phyloP scores from a whole-genome alignment of 2,113 vertebrate species.

The Poeciliopsis occidentalis region DNA sequence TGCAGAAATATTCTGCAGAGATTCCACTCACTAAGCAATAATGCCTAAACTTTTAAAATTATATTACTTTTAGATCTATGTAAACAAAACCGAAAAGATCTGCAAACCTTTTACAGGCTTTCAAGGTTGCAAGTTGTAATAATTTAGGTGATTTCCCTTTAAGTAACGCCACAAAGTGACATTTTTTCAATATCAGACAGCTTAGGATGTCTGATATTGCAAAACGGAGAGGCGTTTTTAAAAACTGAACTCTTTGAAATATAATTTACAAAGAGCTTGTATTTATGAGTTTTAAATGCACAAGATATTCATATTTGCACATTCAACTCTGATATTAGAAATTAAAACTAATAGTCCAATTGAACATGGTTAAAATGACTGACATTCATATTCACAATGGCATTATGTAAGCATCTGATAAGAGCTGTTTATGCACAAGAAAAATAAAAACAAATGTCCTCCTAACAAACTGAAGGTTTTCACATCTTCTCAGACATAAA shows the following conservation, averaged over 20 bases:
- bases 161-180: too few relatives aligned
- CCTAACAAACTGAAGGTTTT: too few relatives aligned
- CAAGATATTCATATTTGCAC: not conserved
- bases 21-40: not conserved
- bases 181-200: too few relatives aligned
- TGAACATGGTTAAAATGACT: not conserved
- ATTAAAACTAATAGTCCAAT: not conserved
- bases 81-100: not conserved
- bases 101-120: too few relatives aligned
- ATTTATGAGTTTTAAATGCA: not conserved
- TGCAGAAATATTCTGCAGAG: not conserved
- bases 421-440: not conserved
- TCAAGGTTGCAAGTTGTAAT: too few relatives aligned
- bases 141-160: too few relatives aligned
- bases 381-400: not conserved
- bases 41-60: too few relatives aligned
- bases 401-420: not conserved
- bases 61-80: not conserved
- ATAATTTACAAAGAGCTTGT: not conserved
- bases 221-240: not conserved
- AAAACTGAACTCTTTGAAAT: not conserved
- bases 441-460: too few relatives aligned
- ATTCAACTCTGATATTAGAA: not conserved
- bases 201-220: not conserved
- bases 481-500: too few relatives aligned